Evolutionary conservation across 2,888 invertebrate species (phyloP), one percentile per base, ranked within the genome.

Genomic region (Tachina grossa): DNA sequence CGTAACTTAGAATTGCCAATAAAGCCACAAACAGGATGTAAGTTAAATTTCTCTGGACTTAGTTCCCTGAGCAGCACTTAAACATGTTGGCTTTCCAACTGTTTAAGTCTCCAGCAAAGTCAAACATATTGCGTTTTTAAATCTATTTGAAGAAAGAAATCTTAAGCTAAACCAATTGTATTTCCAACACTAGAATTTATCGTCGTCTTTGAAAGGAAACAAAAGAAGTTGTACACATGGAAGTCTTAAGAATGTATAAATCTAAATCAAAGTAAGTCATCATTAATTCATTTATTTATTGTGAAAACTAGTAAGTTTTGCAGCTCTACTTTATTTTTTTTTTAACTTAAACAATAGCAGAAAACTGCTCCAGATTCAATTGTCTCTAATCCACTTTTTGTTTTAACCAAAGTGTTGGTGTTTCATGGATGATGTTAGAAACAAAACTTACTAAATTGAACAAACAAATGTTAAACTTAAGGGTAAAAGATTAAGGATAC

Each of bases 201-300:
- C 31, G 31, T 13, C 2, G 11, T 43, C 14, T 51, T 51, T 39
- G 11, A 1, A 8, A 5, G 2, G 11, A 72, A 31, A 14, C 45
- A 77, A 63, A 79, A 31, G 59, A n/a, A 72, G 9, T 49, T 74
- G 10, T 78, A 9, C 1, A 31, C 13, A 16, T 66, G 68, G 57
- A n/a, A 63, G 19, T 61, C 51, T 22, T 57, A 39, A 47, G n/a
- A 65, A 45, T n/a, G 53, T 19, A 22, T 69, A 61, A 61, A 71
- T 65, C 80, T 85, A 49, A 77, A 81, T 84, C 61, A 81, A 81
- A 78, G 74, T 78, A 81, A 78, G 74, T 78, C 77, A 85, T 68
- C 84, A 85, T 85, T 63, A 85, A 85, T 85, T 85, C 77, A 81
- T 81, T 85, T 41, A 81, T 78, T 84, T 49, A 10, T 22, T 61